Evolutionary conservation across 2,113 vertebrate species (phyloP), one percentile per base, ranked within the genome.

Genomic region (Podilymbus podiceps): DNA sequence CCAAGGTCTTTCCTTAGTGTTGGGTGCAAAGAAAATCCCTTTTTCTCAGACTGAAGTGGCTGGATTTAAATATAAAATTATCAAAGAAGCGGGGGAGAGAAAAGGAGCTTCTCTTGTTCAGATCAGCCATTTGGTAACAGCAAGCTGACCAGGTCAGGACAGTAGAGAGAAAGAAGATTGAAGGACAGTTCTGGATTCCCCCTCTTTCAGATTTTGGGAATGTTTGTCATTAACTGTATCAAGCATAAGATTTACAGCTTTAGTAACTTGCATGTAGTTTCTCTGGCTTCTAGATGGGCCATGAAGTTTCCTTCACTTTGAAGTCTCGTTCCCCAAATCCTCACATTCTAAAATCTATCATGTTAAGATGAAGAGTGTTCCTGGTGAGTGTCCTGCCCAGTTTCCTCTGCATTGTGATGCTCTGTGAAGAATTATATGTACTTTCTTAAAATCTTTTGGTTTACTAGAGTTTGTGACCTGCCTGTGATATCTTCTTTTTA

Each of bases 61-160:
- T 59, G 44, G 13, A 55, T 71, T 69, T 1, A 40, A 56, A 68
- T 42, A 31, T 2, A 22, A 56, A 79, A 58, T 5, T 50, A n/a
- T 3, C 15, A n/a, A 62, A 75, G 13, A 76, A 73, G 20, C n/a
- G n/a, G 0, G 4, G 14, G 3, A 5, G 16, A 35, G 19, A 38
- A 35, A 75, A 76, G 33, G 31, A 76, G 3, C 17, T 83, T 33
- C 35, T 68, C 4, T 50, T 40, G 6, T 52, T 62, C 30, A 71
- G 27, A 38, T 4, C 23, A 53, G 30, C 9, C 1, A 0, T 49
- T 72, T 0, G 1, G 9, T 62, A 56, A n/a, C 8, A 82, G 8
- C 31, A 78, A 52, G 10, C 8, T 50, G 27, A 40, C 15, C 5
- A 31, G 7, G 20, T 50, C 67, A 78, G 60, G 38, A 63, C 10